These are phyloP conservation scores for Caenorhabditis uteleia DNA, from an alignment of 2,888 invertebrate species.

Conservation along the genomic window DNA sequence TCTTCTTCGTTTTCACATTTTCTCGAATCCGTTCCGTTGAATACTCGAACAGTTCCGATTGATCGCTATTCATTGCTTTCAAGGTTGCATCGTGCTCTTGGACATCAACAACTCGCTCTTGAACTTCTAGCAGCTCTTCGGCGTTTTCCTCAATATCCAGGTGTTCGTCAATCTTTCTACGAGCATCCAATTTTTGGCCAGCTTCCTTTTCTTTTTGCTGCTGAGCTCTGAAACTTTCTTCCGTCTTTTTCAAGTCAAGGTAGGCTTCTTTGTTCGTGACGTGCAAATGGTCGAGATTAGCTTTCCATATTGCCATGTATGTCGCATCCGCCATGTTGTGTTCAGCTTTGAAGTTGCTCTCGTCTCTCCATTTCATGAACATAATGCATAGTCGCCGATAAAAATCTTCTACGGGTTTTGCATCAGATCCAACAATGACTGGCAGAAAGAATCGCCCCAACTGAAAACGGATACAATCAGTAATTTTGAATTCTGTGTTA, in stretches of 20 bases:
- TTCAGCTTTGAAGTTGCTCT: background rate
- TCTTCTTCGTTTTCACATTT: too few species aligned
- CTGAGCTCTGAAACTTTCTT: background rate
- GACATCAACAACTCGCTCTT: constrained; percentile 11
- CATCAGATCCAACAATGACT: background rate
- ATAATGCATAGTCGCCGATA: constrained; percentile 1
- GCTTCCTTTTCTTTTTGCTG: background rate
- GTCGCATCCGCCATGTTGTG: background rate
- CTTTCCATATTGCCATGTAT: background rate
- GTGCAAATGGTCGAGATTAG: background rate
- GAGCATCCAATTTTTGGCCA: background rate
- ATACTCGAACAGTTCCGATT: constrained; percentile 10
- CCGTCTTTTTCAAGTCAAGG: background rate
- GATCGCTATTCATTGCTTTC: constrained; percentile 5
- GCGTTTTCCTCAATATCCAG: background rate
- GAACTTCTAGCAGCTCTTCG: constrained; percentile 1
- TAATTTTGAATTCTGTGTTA: background rate
- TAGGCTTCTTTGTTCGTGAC: background rate
- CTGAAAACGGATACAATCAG: too few species aligned
- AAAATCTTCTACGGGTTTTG: background rate
- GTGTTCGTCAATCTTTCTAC: too few species aligned
- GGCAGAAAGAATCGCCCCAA: background rate
- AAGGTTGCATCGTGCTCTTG: background rate
- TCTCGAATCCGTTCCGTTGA: too few species aligned
- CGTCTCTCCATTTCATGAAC: constrained; percentile 7